Conservation (phyloP, 2,113 vertebrate species). For the Ceyx margarethae region DNA sequence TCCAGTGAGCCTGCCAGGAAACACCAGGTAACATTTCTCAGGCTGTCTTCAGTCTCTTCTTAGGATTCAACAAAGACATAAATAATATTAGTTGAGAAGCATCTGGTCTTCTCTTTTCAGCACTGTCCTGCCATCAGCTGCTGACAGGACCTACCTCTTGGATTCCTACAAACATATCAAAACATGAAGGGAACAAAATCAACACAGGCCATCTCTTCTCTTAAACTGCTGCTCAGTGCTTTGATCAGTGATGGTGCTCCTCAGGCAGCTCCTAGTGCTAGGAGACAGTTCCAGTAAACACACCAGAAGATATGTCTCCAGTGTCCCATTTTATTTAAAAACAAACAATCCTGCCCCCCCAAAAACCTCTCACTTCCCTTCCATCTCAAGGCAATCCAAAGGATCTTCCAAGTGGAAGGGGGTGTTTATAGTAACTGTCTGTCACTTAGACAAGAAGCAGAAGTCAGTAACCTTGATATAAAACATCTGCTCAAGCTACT, state of each 20-base stretch:
- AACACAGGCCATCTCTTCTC: not conserved
- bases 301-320: not conserved
- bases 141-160: not conserved
- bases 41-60: not conserved
- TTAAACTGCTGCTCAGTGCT: not conserved
- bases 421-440: not conserved
- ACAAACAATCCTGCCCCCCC: not conserved
- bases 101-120: not conserved
- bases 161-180: not conserved
- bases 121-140: not conserved
- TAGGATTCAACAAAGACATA: not conserved
- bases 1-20: not conserved
- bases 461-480: not conserved
- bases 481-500: not conserved
- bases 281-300: not conserved
- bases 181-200: not conserved
- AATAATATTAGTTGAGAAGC: not conserved
- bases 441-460: not conserved
- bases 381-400: not conserved
- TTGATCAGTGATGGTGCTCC: not conserved
- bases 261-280: not conserved
- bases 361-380: not conserved
- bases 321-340: not conserved
- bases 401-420: not conserved
- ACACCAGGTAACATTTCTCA: not conserved